Evolutionary conservation across 2,797 vertebrate species (phyloP), one percentile per base, ranked within the genome.

Genomic region (Sparidentex hasta): DNA sequence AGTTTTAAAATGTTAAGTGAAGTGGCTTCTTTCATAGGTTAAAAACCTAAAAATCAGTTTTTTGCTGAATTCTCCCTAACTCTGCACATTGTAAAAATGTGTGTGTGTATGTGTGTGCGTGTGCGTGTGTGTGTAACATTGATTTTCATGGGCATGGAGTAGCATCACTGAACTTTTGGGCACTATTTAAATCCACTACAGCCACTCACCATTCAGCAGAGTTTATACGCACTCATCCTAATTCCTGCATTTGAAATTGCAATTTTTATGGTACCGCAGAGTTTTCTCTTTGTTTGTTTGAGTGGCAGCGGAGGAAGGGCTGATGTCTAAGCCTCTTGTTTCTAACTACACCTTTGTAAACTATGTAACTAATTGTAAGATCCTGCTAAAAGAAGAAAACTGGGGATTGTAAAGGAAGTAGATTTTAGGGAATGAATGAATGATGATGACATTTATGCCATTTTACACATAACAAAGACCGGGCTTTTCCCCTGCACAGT

Each of bases 341-440:
- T 90, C 73, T 81, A 87, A 78, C 62, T 64, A 79, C 56, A 82
- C 72, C 71, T 80, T 82, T 95, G 92, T 95, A 91, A 94, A 92
- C 73, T 38, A 20, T 78, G 57, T 64, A 78, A 81, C 71, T 92
- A 93, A 90, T 80, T 90, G 87, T 94, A 93, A 91, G 93, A 88
- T 90, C 92, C 74, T 90, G 84, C 89, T 84, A 80, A 86, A 84
- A 78, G 85, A 86, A 87, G 81, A 87, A 80, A 88, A 84, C 86
- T 79, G 47, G 85, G 71, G 65, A 80, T 74, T 94, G 82, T 82
- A 92, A 86, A 85, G 85, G 78, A 17, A 92, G 90, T 93, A 92
- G 80, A 91, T 92, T 87, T 87, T 76, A 54, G 44, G n/a, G 70
- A 84, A 88, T 81, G 88, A 76, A 86, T 80, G 89, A 75, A 83